Percentiles rank a stretch among this genome's conserved stretches.
Conservation (phyloP, 92 coral and sea anemone genomes). For the Epizoanthus rinbou region DNA sequence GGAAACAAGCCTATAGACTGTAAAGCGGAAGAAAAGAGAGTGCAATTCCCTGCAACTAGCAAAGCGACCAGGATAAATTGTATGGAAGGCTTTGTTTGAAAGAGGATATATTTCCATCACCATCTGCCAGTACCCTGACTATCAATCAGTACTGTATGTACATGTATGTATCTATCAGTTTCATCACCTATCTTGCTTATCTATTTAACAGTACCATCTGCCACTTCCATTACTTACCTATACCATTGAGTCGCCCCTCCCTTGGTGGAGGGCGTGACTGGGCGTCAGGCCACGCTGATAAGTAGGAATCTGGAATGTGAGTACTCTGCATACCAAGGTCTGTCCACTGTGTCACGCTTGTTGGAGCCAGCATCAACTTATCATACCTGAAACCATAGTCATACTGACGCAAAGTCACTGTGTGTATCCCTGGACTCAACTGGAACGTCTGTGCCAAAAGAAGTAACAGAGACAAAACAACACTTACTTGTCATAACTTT, state of each 20-base stretch:
- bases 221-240: slow-evolving; percentile 55
- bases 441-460: slow-evolving; percentile 53
- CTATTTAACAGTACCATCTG: not conserved
- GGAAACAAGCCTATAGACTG: no score
- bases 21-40: no score
- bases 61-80: no score
- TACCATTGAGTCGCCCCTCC: slow-evolving; percentile 79
- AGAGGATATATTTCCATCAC: no score
- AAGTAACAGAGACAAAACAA: not conserved
- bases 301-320: slow-evolving; percentile 78
- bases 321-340: slow-evolving; percentile 95
- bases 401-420: slow-evolving; percentile 65
- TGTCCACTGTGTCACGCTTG: slow-evolving; percentile 65
- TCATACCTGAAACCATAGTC: slow-evolving; percentile 70
- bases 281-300: slow-evolving; percentile 50
- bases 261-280: slow-evolving; percentile 66
- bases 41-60: no score
- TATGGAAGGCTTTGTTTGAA: no score
- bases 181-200: not conserved
- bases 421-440: slow-evolving; percentile 80
- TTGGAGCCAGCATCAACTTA: slow-evolving; percentile 70
- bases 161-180: not conserved
- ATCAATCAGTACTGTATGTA: no score
- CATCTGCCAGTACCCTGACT: no score
- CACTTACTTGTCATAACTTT: not conserved